phyloP scores from a whole-genome alignment of 2,113 vertebrate species.

The Marcusenius ussheri region DNA sequence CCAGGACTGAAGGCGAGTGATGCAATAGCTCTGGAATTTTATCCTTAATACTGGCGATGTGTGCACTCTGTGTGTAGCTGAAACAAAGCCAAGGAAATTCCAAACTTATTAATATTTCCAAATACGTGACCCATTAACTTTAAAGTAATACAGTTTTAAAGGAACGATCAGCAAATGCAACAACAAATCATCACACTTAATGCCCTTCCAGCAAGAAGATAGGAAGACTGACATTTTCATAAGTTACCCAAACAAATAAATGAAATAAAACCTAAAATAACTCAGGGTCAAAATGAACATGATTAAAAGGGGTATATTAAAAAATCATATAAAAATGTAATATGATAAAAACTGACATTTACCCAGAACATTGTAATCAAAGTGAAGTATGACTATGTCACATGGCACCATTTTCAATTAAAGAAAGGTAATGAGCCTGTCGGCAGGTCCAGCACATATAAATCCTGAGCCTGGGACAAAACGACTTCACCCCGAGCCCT shows the following conservation, averaged over 20 bases:
- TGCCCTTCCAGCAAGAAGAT: background rate
- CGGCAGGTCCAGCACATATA: background rate
- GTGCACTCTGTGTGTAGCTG: background rate
- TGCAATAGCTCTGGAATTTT: background rate
- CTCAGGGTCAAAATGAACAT: background rate
- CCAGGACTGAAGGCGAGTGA: background rate
- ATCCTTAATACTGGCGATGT: background rate
- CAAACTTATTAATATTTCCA: background rate
- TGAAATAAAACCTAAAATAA: background rate
- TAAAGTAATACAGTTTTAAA: background rate
- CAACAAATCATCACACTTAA: background rate
- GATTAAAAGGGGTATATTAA: background rate
- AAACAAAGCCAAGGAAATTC: background rate
- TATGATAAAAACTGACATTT: background rate
- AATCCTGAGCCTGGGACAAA: background rate
- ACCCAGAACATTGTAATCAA: background rate
- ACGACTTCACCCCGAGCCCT: background rate
- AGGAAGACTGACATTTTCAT: background rate
- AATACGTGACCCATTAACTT: background rate
- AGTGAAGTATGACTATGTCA: background rate
- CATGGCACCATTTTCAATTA: background rate
- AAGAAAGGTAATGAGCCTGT: background rate
- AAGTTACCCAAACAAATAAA: background rate
- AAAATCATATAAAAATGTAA: background rate
- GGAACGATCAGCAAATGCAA: background rate